Percentiles rank a stretch among this genome's conserved stretches.
phyloP scores from a whole-genome alignment of 2,797 vertebrate species.

The Sandelia bainsii region DNA sequence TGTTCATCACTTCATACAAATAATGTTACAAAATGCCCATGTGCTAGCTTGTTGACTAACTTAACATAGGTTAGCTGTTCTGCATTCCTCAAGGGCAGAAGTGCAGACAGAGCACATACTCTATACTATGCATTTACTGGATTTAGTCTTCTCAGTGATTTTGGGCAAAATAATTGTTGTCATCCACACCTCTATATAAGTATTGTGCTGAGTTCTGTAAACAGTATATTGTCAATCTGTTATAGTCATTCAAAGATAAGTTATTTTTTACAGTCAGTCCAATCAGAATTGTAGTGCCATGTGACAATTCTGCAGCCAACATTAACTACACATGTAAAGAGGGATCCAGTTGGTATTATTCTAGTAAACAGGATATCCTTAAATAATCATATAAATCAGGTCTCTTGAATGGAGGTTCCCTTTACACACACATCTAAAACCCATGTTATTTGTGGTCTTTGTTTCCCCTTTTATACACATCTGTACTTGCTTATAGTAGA shows the following conservation, averaged over 20 bases:
- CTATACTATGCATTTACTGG: background rate
- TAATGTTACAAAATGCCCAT: constrained; percentile 56
- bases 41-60: constrained; percentile 65
- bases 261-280: background rate
- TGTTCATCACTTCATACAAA: constrained; percentile 59
- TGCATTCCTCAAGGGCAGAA: constrained; percentile 50
- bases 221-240: constrained; percentile 2
- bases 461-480: constrained; percentile 26
- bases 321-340: background rate
- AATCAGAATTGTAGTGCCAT: background rate
- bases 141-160: constrained; percentile 6
- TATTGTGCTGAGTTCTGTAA: constrained; percentile 1
- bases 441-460: constrained; percentile 12
- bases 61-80: constrained; percentile 61
- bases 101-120: background rate
- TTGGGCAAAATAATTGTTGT: background rate
- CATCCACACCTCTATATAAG: background rate
- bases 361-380: constrained; percentile 37
- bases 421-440: background rate
- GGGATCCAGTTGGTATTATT: background rate
- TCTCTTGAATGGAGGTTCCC: constrained; percentile 33
- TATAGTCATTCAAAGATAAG: background rate
- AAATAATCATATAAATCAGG: constrained; percentile 39
- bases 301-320: background rate
- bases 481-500: constrained; percentile 22